Percentiles rank a stretch among this genome's conserved stretches.
These are phyloP conservation scores for Lepus europaeus DNA, from an alignment of 2,113 vertebrate genomes.

Conservation along the genomic window DNA sequence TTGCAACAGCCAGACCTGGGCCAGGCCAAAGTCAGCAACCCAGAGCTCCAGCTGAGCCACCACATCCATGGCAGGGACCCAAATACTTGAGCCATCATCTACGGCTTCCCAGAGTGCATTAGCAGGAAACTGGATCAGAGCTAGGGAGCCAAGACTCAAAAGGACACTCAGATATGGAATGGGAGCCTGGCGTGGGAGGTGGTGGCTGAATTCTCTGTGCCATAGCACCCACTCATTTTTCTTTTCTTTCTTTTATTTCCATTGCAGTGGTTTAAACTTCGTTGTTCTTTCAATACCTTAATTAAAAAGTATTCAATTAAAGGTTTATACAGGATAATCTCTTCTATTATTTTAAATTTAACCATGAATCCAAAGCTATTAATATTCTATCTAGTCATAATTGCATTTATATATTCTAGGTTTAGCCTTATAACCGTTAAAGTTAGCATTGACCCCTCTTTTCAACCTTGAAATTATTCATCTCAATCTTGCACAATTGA, in stretches of 20 bases:
- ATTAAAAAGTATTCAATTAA: conserved; percentile 28
- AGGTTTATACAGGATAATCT: conserved; percentile 30
- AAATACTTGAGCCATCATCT: no score
- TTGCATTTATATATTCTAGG: neutral
- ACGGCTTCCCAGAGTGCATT: no score
- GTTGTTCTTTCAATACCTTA: neutral
- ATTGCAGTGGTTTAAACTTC: conserved; percentile 14
- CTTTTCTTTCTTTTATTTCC: conserved; percentile 38
- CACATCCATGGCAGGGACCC: no score
- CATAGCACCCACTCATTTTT: neutral
- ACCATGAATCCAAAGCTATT: neutral
- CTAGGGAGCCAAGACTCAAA: no score
- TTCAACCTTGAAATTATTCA: neutral
- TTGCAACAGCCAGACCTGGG: no score
- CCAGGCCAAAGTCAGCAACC: no score
- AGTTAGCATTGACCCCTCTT: neutral
- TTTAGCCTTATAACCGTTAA: conserved; percentile 40
- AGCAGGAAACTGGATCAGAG: no score
- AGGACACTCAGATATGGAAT: no score
- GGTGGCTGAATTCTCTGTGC: no score
- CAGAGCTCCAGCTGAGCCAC: no score
- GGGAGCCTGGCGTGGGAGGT: no score
- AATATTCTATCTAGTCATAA: neutral
- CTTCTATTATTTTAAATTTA: conserved; percentile 38
- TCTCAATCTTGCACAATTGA: neutral